These are phyloP conservation scores for Zaprionus africanus DNA, from an alignment of 1,140 invertebrate genomes.

Conservation along the genomic window DNA sequence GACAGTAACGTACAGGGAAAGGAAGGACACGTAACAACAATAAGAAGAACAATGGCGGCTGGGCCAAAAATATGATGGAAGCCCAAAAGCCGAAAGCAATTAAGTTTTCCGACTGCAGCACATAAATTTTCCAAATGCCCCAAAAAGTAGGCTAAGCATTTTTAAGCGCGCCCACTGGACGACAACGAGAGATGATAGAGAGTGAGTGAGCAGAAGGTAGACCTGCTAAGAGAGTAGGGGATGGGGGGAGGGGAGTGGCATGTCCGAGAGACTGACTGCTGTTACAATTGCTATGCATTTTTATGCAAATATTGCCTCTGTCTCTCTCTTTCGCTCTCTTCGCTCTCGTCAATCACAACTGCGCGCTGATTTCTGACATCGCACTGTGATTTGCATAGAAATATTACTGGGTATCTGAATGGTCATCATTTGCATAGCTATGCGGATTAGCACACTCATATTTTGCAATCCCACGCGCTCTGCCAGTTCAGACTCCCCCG, in stretches of 20 bases:
- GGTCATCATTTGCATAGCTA: constrained; percentile 25
- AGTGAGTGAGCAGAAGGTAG: background rate
- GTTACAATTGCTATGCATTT: constrained; percentile 16
- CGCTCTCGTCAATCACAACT: constrained; percentile 19
- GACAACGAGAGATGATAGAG: background rate
- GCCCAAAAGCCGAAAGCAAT: constrained; percentile 32
- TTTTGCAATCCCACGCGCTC: background rate
- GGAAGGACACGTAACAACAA: background rate
- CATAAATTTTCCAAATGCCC: constrained; percentile 24
- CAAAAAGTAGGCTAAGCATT: constrained; percentile 30
- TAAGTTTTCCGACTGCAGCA: constrained; percentile 31
- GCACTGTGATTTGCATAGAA: constrained; percentile 10
- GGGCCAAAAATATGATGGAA: constrained; percentile 32
- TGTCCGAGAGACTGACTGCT: background rate
- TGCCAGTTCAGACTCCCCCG: background rate
- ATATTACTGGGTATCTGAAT: constrained; percentile 17
- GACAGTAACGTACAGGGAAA: background rate
- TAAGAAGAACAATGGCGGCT: background rate
- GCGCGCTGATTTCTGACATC: constrained; percentile 4
- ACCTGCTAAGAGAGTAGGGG: background rate
- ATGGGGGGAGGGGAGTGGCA: background rate
- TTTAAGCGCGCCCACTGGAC: background rate
- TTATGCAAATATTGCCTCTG: constrained; percentile 5
- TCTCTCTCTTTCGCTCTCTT: background rate
- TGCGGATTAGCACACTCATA: constrained; percentile 17